Percentiles rank a stretch among this genome's conserved stretches.
phyloP scores from a whole-genome alignment of 2,888 invertebrate species.

The Thymelicus acteon region DNA sequence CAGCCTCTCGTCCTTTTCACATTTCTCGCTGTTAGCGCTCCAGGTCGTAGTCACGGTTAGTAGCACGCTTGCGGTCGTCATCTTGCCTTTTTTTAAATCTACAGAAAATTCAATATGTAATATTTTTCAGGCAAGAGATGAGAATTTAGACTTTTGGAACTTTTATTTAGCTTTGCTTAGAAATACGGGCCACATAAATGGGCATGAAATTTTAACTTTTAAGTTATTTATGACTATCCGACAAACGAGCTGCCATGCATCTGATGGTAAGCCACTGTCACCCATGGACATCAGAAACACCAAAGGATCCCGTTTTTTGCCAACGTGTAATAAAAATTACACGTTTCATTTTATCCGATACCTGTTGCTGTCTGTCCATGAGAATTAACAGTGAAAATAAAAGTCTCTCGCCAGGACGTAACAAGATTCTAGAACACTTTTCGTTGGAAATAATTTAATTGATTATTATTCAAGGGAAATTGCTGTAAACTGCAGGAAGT shows the following conservation, averaged over 20 bases:
- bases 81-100: slow-evolving; percentile 45
- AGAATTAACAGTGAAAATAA: not conserved
- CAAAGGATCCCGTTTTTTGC: no score
- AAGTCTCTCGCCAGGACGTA: not conserved
- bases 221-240: no score
- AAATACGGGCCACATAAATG: no score
- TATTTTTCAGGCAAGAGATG: no score
- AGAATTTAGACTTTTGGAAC: no score
- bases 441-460: not conserved
- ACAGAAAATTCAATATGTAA: not conserved
- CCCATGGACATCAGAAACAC: no score
- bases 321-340: no score
- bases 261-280: no score
- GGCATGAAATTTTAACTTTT: no score
- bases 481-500: not conserved
- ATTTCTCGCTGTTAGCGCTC: slow-evolving; percentile 63
- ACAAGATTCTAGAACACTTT: not conserved
- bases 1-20: slow-evolving; percentile 62
- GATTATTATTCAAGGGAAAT: not conserved
- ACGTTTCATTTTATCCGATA: no score
- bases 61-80: slow-evolving; percentile 75
- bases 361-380: not conserved
- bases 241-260: no score
- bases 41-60: slow-evolving; percentile 71
- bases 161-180: no score